Percentiles rank a stretch among this genome's conserved stretches.
Conservation (phyloP, 2,888 invertebrate species). For the Amblyteles armatorius region DNA sequence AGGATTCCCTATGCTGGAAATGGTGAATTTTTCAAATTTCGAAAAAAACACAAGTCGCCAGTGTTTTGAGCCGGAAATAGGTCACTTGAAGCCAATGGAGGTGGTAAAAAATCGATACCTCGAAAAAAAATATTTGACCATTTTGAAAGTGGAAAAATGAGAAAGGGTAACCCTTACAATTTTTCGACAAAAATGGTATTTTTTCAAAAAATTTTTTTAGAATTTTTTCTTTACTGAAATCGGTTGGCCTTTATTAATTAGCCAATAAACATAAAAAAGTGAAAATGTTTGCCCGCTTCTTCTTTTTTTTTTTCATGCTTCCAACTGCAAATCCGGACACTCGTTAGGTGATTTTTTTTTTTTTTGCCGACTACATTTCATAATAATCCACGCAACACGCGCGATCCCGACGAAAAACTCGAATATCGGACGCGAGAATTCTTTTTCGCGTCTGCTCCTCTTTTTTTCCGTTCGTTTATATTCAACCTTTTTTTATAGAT, state of each 20-base stretch:
- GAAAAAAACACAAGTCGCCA: too few species aligned
- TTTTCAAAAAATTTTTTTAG: too few species aligned
- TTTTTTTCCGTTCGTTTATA: constrained; percentile 20
- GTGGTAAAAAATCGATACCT: too few species aligned
- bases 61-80: too few species aligned
- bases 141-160: too few species aligned
- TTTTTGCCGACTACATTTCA: constrained; percentile 54
- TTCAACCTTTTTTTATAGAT: constrained; percentile 31
- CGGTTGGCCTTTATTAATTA: constrained; percentile 68
- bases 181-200: too few species aligned
- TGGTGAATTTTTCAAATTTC: too few species aligned
- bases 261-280: constrained; percentile 64
- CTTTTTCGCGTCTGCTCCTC: constrained; percentile 9
- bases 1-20: too few species aligned
- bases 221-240: too few species aligned
- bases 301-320: constrained; percentile 30
- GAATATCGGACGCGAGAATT: constrained; percentile 56
- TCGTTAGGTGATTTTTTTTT: constrained; percentile 49
- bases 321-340: constrained; percentile 17
- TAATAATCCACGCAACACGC: constrained; percentile 59
- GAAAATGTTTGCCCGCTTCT: constrained; percentile 33
- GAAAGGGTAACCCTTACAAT: too few species aligned
- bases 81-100: too few species aligned
- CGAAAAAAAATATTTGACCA: too few species aligned
- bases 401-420: constrained; percentile 63